phyloP scores from a whole-genome alignment of 2,888 invertebrate genomes.

The Melinopterus prodromus region DNA sequence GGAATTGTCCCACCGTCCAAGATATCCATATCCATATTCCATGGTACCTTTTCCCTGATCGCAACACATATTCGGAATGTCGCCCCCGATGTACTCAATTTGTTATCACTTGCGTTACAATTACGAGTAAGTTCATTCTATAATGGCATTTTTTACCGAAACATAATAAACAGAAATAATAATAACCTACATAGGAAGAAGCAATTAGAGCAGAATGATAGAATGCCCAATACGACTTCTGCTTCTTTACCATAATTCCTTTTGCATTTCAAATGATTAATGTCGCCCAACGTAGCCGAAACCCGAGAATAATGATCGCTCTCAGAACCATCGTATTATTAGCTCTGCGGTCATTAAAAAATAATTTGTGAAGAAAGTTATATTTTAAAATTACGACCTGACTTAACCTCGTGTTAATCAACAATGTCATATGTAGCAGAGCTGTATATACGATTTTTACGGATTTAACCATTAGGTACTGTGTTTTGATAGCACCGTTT shows the following conservation, averaged over 20 bases:
- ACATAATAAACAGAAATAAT: not conserved
- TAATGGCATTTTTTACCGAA: not conserved
- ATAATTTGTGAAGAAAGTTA: not conserved
- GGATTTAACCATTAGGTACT: no score
- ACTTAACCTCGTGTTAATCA: not conserved
- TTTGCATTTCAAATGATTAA: constrained; percentile 4
- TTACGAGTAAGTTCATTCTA: not conserved
- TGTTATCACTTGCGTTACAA: no score
- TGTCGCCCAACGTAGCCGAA: not conserved
- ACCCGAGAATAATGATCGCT: not conserved
- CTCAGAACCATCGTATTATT: not conserved
- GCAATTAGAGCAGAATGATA: not conserved
- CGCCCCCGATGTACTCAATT: no score
- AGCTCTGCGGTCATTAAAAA: not conserved
- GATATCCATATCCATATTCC: no score
- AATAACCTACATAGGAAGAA: not conserved
- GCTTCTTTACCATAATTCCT: not conserved
- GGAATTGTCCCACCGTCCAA: no score
- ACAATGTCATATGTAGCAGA: not conserved
- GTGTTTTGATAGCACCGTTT: no score
- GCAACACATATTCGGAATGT: no score
- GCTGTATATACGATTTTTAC: no score
- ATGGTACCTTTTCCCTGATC: no score
- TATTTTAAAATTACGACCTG: not conserved
- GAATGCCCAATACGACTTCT: not conserved